Evolutionary conservation across 2,888 invertebrate genomes (phyloP), one percentile per base, ranked within the genome.

Genomic region (Ophion costatus): DNA sequence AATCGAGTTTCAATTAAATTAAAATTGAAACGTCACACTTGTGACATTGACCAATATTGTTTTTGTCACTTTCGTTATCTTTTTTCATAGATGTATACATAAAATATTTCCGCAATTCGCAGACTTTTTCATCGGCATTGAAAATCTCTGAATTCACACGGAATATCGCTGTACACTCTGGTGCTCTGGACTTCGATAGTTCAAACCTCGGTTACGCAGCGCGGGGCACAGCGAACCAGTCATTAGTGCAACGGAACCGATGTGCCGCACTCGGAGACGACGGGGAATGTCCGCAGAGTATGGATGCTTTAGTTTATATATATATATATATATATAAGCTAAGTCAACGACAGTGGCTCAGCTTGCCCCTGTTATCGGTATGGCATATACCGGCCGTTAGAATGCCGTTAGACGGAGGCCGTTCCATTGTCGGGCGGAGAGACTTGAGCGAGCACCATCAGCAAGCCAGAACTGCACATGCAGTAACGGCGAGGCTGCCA

Each of bases 341-440:
- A 63, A 83, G 76, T 70, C 69, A 77, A 74, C 78, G 78, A 66
- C 80, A 74, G 76, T 80, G 79, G 76, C 69, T 84, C 51, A 89
- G 86, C 87, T 88, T 88, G 88, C 88, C 89, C 89, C 90, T 90
- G 88, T 91, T 91, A 91, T 91, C 90, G 90, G 89, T 89, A 71
- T 89, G 89, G 87, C 67, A 33, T 80, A 80, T 83, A 85, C 88
- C 90, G 89, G 91, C 91, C 91, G 90, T 90, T 90, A 91, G 91
- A 90, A 91, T 92, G 89, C 92, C 92, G 92, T 92, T 92, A 92
- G 91, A 89, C 90, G 88, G 86, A 88, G 91, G 88, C 87, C 90
- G 90, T 91, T 91, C 91, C 89, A 92, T 92, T 92, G 92, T 92
- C 90, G 90, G 80, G 87, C 83, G 70, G 82, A 73, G 76, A 80